These are phyloP conservation scores for Mormyrus lacerda DNA, from an alignment of 2,113 vertebrate genomes.

Conservation along the genomic window DNA sequence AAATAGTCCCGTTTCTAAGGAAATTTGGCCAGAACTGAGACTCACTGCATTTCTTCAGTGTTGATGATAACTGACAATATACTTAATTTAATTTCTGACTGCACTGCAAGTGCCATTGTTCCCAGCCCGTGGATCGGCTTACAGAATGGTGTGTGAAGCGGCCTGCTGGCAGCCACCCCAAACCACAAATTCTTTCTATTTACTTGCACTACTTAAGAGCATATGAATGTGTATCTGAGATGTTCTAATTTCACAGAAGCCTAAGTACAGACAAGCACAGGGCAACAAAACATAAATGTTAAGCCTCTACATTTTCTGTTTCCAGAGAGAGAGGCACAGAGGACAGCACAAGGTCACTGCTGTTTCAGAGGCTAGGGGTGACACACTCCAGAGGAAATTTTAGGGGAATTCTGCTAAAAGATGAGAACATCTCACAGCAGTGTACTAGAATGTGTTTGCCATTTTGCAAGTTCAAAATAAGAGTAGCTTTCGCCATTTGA, in stretches of 20 bases:
- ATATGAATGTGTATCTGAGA: not conserved
- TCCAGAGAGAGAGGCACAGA: not conserved
- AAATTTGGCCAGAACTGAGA: not conserved
- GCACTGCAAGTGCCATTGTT: not conserved
- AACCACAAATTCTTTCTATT: not conserved
- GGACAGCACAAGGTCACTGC: not conserved
- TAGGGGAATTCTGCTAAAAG: not conserved
- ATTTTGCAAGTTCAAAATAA: not conserved
- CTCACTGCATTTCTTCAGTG: not conserved
- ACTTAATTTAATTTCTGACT: constrained; percentile 9
- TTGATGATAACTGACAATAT: not conserved
- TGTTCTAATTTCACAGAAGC: not conserved
- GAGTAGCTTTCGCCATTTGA: not conserved
- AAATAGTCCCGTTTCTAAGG: not conserved
- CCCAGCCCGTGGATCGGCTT: not conserved
- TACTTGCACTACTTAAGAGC: not conserved
- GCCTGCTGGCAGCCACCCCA: not conserved
- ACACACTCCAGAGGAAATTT: not conserved
- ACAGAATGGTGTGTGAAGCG: not conserved
- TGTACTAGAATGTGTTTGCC: not conserved
- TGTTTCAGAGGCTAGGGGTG: not conserved
- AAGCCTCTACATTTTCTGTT: not conserved
- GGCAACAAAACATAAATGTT: not conserved
- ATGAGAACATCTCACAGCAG: not conserved
- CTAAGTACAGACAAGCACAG: not conserved